Base-by-base conservation (phyloP, 2,113 vertebrate genomes). In the Python bivittatus region DNA sequence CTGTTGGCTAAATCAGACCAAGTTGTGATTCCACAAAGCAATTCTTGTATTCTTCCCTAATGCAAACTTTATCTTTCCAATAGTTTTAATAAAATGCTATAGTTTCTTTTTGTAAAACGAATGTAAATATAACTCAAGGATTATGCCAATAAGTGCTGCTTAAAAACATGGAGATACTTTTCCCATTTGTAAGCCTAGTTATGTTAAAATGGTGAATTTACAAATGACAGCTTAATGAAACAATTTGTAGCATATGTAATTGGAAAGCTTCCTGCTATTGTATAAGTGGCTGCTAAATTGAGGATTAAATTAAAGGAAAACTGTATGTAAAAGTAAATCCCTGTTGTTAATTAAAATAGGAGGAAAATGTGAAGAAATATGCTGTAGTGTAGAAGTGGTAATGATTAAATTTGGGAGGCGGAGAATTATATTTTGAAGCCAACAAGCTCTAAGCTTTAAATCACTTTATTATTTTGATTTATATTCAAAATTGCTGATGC, bases 281-380 rank as follows among this genome's bases (percentile, higher is more conserved):
- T 92, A 83, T 90, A 91, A 93, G 85, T 52, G 15, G 11, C 7
- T 88, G 90, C 88, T 91, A 89, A 92, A 88, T 87, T 48, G 68
- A 58, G 83, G 72, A 54, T 94, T 88, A 60, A 88, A 94, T 58
- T 90, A 68, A 90, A 54, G 25, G 4, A 56, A 38, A 44, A 42
- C 6, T 58, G 44, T 33, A 29, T 56, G 27, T 87, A 57, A 83
- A 91, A 88, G 88, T 29, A 93, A 92, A 22, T 20, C 86, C 15
- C 20, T 91, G 72, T 88, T 84, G 56, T 92, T 33, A 53, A 79
- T 61, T 92, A 83, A 44, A 91, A 68, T 12, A 54, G 61, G 57
- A 86, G 42, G 83, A 93, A 92, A 93, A 25, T 64, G 79, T 57
- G 20, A 91, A 91, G 57, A 83, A 88, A 84, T 58, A 20, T 91